These are phyloP conservation scores for Corynorhinus townsendii DNA, from an alignment of 2,113 vertebrate species.

Conservation along the genomic window DNA sequence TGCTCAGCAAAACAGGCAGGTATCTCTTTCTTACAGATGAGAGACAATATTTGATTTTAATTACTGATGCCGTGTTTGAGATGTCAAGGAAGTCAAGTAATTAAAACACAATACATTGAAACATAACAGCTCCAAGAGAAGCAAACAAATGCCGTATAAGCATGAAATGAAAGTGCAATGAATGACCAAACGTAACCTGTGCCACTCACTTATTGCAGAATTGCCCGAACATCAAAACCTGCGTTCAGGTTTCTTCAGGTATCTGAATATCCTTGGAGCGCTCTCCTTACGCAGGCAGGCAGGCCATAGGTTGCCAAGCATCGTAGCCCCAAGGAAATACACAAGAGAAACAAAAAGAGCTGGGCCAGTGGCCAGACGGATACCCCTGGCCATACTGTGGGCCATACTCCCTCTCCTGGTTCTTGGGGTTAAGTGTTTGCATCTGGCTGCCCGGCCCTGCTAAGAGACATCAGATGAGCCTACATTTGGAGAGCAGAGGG, in stretches of 20 bases:
- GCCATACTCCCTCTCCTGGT: background rate
- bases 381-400: no score
- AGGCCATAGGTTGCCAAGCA: background rate
- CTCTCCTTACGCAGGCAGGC: background rate
- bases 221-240: background rate
- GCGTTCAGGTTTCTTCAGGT: background rate
- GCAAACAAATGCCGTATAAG: background rate
- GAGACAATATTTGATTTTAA: slow-evolving; percentile 51
- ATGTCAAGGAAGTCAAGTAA: background rate
- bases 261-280: background rate
- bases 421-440: background rate
- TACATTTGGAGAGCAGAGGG: background rate
- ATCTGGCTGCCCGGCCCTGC: background rate
- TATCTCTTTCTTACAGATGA: background rate
- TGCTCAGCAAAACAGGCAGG: background rate
- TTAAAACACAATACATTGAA: background rate
- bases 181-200: background rate
- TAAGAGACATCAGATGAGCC: background rate
- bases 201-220: background rate
- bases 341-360: background rate
- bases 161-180: background rate
- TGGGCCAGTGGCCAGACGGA: background rate
- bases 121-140: background rate
- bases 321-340: background rate
- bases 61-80: background rate